A percentile compares a stretch with the other conserved stretches of the same genome.
Conservation (phyloP, 2,888 invertebrate genomes). For the Chymomyza procnemis region DNA sequence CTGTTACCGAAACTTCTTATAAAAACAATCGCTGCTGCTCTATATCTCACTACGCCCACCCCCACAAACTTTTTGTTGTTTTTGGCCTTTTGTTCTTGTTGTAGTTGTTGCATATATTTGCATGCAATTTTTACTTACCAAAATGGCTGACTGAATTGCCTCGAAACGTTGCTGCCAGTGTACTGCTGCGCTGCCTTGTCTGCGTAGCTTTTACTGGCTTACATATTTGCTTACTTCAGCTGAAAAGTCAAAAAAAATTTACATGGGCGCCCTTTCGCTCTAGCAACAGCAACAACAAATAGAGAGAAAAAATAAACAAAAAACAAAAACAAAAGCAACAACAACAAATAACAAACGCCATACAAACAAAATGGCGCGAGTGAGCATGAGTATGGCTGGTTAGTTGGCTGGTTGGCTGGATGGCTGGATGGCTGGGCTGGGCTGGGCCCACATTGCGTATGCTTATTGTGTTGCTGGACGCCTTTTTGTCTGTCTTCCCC, state of each 20-base stretch:
- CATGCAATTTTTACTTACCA: constrained; percentile 45
- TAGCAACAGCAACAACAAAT: not conserved
- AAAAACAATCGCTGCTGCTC: not conserved
- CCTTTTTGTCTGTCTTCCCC: not conserved
- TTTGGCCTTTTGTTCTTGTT: not conserved
- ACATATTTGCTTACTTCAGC: constrained; percentile 35
- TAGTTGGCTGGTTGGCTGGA: no score
- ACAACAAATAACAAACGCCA: not conserved
- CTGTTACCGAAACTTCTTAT: not conserved
- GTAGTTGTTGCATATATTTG: constrained; percentile 53
- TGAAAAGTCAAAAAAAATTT: constrained; percentile 40
- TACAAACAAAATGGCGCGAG: not conserved
- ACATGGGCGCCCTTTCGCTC: constrained; percentile 23
- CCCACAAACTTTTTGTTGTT: not conserved
- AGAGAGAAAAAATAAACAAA: no score
- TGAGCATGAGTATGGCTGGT: not conserved
- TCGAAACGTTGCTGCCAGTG: no score
- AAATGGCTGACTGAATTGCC: constrained; percentile 22
- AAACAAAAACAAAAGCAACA: not conserved
- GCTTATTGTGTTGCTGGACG: not conserved
- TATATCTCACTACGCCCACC: no score
- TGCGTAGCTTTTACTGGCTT: not conserved
- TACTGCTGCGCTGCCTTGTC: not conserved
- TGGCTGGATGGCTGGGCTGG: not conserved
- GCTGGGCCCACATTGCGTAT: constrained; percentile 16